Conservation (phyloP, 1,140 invertebrate genomes). For the Bombus consobrinus region DNA sequence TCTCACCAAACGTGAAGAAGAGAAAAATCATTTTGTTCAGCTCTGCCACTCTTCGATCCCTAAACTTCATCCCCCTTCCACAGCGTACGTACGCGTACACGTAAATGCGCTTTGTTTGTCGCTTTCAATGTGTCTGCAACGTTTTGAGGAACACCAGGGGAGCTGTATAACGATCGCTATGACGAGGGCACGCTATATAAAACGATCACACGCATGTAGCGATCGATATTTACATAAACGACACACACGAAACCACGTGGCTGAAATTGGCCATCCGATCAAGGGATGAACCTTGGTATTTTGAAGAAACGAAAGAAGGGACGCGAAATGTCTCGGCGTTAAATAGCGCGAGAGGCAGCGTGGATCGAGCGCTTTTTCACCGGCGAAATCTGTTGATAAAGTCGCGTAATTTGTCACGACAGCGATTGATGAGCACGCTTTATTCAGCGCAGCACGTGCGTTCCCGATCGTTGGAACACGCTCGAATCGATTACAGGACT, state of each 20-base stretch:
- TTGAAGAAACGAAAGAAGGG: not conserved
- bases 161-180: not conserved
- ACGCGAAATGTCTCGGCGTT: not conserved
- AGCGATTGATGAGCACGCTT: conserved; percentile 23
- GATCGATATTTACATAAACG: not conserved
- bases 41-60: not conserved
- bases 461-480: conserved; percentile 37
- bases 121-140: conserved; percentile 60
- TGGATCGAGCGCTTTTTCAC: not conserved
- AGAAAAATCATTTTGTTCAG: conserved; percentile 1
- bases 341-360: not conserved
- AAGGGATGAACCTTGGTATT: not conserved
- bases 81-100: conserved; percentile 17
- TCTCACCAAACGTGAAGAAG: not conserved
- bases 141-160: conserved; percentile 22
- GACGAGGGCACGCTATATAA: conserved; percentile 19
- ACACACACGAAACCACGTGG: too few relatives aligned
- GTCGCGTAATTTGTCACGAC: conserved; percentile 29
- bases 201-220: conserved; percentile 46
- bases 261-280: not conserved
- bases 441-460: conserved; percentile 21
- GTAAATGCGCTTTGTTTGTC: conserved; percentile 53
- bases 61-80: not conserved
- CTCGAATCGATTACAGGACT: conserved; percentile 34
- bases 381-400: conserved; percentile 21